These are phyloP conservation scores for Cheilosia urbana DNA, from an alignment of 2,888 invertebrate species.

Conservation along the genomic window DNA sequence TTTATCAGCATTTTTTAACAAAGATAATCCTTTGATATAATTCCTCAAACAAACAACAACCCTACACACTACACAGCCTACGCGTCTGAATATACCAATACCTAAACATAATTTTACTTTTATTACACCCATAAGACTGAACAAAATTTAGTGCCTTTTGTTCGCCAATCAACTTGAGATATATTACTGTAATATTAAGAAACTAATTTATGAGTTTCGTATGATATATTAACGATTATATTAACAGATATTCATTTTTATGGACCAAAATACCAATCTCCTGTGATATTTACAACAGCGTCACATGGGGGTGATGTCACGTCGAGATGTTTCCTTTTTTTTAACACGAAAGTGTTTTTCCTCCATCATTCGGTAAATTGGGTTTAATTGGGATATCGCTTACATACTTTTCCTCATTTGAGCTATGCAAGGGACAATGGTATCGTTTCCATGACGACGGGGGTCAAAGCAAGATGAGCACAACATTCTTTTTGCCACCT, in stretches of 20 bases:
- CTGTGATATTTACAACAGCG: slow-evolving; percentile 27
- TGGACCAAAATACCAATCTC: slow-evolving; percentile 28
- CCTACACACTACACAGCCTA: too few relatives aligned
- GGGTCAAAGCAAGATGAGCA: slow-evolving; percentile 41
- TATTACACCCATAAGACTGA: slow-evolving; percentile 17
- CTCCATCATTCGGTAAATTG: slow-evolving; percentile 56
- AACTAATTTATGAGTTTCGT: slow-evolving; percentile 54
- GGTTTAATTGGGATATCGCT: slow-evolving; percentile 62
- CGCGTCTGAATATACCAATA: background rate
- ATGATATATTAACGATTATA: slow-evolving; percentile 56
- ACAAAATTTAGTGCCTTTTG: slow-evolving; percentile 41
- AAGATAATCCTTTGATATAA: slow-evolving; percentile 9
- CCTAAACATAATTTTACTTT: slow-evolving; percentile 19
- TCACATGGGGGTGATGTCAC: slow-evolving; percentile 51
- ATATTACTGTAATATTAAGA: slow-evolving; percentile 51
- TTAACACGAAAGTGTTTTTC: slow-evolving; percentile 54
- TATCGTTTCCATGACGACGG: slow-evolving; percentile 31
- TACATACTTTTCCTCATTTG: slow-evolving; percentile 42
- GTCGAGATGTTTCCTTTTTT: slow-evolving; percentile 57
- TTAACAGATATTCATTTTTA: slow-evolving; percentile 55
- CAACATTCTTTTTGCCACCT: slow-evolving; percentile 54
- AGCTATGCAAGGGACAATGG: slow-evolving; percentile 36
- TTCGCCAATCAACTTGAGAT: slow-evolving; percentile 44
- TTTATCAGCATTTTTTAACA: slow-evolving; percentile 11
- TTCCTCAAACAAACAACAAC: background rate